phyloP scores from a whole-genome alignment of 2,888 invertebrate species.

The Cosmorhoe ocellata region DNA sequence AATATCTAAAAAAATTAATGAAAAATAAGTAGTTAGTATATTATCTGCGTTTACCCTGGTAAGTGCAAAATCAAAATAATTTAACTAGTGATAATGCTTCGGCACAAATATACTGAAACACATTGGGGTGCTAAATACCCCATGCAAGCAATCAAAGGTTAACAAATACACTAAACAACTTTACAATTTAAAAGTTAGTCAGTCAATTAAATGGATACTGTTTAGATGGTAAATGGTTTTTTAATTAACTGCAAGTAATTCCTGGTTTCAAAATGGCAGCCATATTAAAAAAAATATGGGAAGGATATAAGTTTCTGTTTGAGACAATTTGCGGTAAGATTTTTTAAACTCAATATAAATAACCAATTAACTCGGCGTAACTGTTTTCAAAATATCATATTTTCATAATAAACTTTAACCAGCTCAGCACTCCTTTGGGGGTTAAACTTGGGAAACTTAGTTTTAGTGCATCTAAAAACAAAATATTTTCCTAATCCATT shows the following conservation, averaged over 20 bases:
- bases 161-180: not conserved
- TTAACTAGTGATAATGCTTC: too few relatives aligned
- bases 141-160: not conserved
- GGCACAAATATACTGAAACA: not conserved
- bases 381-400: too few relatives aligned
- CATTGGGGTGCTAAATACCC: constrained; percentile 6
- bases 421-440: too few relatives aligned
- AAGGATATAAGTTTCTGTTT: constrained; percentile 57
- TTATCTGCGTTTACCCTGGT: too few relatives aligned
- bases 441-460: too few relatives aligned
- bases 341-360: not conserved
- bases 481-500: too few relatives aligned
- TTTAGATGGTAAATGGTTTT: not conserved
- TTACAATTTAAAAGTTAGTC: not conserved
- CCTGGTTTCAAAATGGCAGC: constrained; percentile 53
- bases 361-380: too few relatives aligned
- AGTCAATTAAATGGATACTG: not conserved
- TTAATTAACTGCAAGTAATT: not conserved
- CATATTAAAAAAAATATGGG: constrained; percentile 52
- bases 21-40: too few relatives aligned
- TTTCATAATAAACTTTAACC: too few relatives aligned
- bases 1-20: too few relatives aligned
- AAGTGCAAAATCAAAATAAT: too few relatives aligned
- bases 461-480: too few relatives aligned
- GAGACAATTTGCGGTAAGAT: constrained; percentile 64